Conservation (phyloP, 2,888 invertebrate species). For the Plusia festucae region DNA sequence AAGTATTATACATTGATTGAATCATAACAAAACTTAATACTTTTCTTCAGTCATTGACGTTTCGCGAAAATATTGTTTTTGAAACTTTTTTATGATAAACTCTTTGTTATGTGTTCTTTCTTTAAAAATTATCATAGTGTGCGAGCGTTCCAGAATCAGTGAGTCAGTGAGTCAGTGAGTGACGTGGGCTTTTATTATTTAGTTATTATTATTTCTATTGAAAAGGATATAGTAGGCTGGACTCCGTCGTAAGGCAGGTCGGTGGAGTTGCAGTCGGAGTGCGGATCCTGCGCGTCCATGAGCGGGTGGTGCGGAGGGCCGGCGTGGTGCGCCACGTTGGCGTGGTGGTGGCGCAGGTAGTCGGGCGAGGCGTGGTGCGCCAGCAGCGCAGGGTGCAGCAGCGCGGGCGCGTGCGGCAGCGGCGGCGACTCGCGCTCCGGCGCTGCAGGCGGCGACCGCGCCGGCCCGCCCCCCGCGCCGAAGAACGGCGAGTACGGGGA, state of each 20-base stretch:
- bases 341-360: constrained; percentile 93
- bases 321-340: constrained; percentile 92
- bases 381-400: constrained; percentile 95
- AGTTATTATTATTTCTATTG: constrained; percentile 55
- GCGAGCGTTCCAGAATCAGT: no score
- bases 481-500: constrained; percentile 97
- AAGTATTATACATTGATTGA: no score
- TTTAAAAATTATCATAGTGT: no score
- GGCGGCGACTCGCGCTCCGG: constrained; percentile 95
- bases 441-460: constrained; percentile 90
- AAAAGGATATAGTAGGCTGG: constrained; percentile 98
- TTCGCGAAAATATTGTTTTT: no score
- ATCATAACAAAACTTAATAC: no score
- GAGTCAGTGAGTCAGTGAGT: no score
- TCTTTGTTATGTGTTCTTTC: no score
- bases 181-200: no score
- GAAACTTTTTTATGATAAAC: no score
- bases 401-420: constrained; percentile 94
- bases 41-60: no score
- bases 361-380: constrained; percentile 96
- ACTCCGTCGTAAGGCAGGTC: constrained; percentile 97
- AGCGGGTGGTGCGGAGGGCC: constrained; percentile 93
- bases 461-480: constrained; percentile 89
- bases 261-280: constrained; percentile 97
- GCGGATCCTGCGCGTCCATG: constrained; percentile 95